Evolutionary conservation across 2,113 vertebrate genomes (phyloP), one percentile per base, ranked within the genome.

Genomic region (Dolichotis patagonum): DNA sequence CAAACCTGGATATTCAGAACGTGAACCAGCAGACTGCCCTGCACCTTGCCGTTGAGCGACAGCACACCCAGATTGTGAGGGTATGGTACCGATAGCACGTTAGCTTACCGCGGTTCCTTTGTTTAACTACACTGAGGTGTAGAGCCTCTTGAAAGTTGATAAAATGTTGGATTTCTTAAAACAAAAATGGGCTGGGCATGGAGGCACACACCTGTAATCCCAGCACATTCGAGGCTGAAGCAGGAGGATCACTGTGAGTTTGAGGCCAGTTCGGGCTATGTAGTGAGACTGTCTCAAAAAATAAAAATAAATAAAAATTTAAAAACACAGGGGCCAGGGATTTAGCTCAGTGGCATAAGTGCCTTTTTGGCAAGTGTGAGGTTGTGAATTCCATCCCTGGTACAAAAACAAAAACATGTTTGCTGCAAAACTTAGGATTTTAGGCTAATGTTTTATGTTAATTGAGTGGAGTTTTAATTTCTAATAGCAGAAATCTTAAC

Each of bases 31-130:
- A 99, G 95, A 99, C 99, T 11, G 99, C 99, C 88, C 98, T 99
- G 77, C 99, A 99, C 97, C 99, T 99, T 97, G 99, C 99, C 5
- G 99, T 99, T 95, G 99, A 99, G 97, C 99, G 99, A 32, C 99
- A 99, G 96, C 99, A 99, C 96, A 99, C 99, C 1, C 99, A 99
- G 97, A 99, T 99, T 97, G 99, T 99, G 96, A 99, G 99, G 99
- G 99, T 99, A 98, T 99, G 99, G 96, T 93, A 71, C 54, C 94
- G 93, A 82, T 91, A 91, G 22, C 32, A 56, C 90, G 41, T 94
- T 65, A 62, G 12, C 77, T 88, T 58, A 22, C 32, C 67, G 0
- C 10, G 38, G 69, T 22, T 7, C 20, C 10, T 65, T 43, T 77
- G 16, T 92, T 8, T 84, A 78, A 90, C 24, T 24, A 19, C 56